Percentiles rank a stretch among this genome's conserved stretches.
Evolutionary conservation across 2,888 invertebrate species (phyloP).

Genomic region (Mantis religiosa): DNA sequence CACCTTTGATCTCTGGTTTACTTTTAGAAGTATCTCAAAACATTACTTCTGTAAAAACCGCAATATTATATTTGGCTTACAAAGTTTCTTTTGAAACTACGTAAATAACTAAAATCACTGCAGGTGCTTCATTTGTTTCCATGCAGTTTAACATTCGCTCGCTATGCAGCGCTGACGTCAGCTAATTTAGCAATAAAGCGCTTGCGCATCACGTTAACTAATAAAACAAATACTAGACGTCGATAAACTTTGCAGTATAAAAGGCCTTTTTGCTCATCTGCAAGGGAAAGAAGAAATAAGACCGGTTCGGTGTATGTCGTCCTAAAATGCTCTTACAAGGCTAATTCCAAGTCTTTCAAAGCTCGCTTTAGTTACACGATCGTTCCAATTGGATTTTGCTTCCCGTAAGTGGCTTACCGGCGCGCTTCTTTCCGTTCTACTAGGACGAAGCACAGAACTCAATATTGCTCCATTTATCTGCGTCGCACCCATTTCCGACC

Average conservation of each 20-base stretch:
- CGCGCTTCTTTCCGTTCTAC: not conserved
- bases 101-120: too few relatives aligned
- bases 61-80: too few relatives aligned
- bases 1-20: too few relatives aligned
- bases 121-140: too few relatives aligned
- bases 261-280: not conserved
- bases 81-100: too few relatives aligned
- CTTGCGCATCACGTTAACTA: not conserved
- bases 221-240: not conserved
- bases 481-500: not conserved
- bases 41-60: too few relatives aligned
- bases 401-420: not conserved
- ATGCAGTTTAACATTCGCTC: too few relatives aligned
- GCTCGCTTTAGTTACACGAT: not conserved
- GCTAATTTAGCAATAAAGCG: too few relatives aligned
- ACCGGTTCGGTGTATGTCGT: not conserved
- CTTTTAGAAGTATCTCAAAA: too few relatives aligned
- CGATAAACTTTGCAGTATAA: not conserved
- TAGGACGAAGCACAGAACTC: not conserved
- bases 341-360: not conserved
- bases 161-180: too few relatives aligned
- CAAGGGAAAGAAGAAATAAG: not conserved
- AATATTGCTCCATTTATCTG: not conserved
- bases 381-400: not conserved
- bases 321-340: not conserved